Percentiles rank a stretch among this genome's conserved stretches.
Evolutionary conservation across 2,888 invertebrate species (phyloP).

Genomic region (Caenorhabditis sp.): DNA sequence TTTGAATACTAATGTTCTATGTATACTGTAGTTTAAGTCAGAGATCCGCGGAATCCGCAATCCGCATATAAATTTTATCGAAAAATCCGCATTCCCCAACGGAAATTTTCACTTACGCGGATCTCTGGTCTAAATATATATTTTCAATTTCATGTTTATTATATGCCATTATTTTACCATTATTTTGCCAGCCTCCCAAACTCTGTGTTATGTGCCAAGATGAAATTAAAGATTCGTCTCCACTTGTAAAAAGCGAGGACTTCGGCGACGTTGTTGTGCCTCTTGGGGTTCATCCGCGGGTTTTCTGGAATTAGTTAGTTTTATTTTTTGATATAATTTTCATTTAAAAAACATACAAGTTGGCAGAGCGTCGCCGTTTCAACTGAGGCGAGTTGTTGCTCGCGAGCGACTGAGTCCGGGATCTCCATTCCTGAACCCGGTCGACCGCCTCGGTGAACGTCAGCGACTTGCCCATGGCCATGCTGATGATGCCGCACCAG

Average conservation of each 20-base stretch:
- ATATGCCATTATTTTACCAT: too few species aligned
- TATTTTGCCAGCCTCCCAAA: too few species aligned
- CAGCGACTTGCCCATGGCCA: slow-evolving; percentile 81
- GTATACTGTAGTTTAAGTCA: too few species aligned
- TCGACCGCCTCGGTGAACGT: slow-evolving; percentile 75
- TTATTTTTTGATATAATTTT: too few species aligned
- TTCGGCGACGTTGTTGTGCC: slow-evolving; percentile 16
- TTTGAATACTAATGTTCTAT: too few species aligned
- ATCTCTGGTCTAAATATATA: too few species aligned
- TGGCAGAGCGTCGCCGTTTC: slow-evolving; percentile 47
- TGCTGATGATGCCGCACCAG: slow-evolving; percentile 93
- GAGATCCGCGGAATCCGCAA: too few species aligned
- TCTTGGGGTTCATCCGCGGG: too few species aligned
- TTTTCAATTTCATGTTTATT: neutral
- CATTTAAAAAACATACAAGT: too few species aligned
- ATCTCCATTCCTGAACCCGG: slow-evolving; percentile 75
- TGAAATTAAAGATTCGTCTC: slow-evolving; percentile 48
- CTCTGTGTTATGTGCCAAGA: neutral
- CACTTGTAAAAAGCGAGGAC: slow-evolving; percentile 52
- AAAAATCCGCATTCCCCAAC: too few species aligned
- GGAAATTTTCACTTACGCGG: too few species aligned
- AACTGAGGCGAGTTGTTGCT: slow-evolving; percentile 60
- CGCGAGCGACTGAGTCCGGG: slow-evolving; percentile 64
- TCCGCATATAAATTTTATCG: too few species aligned
- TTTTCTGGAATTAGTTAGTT: slow-evolving; percentile 32